Percentiles rank a stretch among this genome's conserved stretches.
Conservation (phyloP, 2,113 vertebrate genomes). For the Syngnathoides biaculeatus region DNA sequence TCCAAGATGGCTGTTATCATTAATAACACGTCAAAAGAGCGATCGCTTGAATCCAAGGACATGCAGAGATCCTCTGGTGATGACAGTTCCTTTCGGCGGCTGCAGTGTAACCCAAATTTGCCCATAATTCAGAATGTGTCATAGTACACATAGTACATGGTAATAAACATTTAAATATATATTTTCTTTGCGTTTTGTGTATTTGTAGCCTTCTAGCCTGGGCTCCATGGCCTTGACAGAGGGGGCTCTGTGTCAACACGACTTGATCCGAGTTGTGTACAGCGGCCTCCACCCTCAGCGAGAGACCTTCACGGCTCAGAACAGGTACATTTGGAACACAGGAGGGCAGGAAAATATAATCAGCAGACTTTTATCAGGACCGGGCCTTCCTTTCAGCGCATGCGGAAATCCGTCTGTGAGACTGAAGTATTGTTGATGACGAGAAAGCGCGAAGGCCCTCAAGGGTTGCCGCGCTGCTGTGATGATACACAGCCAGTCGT, state of each 20-base stretch:
- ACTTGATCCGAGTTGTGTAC: conserved; percentile 94
- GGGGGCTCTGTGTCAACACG: conserved; percentile 92
- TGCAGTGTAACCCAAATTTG: no score
- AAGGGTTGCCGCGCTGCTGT: conserved; percentile 14
- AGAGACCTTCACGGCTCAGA: conserved; percentile 98
- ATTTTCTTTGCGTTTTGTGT: not conserved
- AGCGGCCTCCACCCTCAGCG: conserved; percentile 95
- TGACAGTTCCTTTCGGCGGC: no score
- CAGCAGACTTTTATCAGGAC: conserved; percentile 28
- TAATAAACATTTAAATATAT: not conserved
- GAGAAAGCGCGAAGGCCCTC: conserved; percentile 23
- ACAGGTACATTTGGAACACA: conserved; percentile 76
- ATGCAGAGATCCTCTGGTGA: no score
- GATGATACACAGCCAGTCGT: conserved; percentile 32
- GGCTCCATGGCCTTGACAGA: conserved; percentile 97
- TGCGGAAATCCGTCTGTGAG: conserved; percentile 38
- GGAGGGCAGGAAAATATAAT: conserved; percentile 14
- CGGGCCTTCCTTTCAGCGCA: conserved; percentile 4
- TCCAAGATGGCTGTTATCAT: no score
- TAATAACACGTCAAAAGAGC: no score
- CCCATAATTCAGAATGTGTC: no score
- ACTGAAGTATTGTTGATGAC: conserved; percentile 34
- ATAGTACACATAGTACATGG: no score
- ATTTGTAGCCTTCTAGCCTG: conserved; percentile 85
- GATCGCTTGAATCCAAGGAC: no score